Conservation (phyloP, 2,797 vertebrate genomes). For the Lateolabrax maculatus region DNA sequence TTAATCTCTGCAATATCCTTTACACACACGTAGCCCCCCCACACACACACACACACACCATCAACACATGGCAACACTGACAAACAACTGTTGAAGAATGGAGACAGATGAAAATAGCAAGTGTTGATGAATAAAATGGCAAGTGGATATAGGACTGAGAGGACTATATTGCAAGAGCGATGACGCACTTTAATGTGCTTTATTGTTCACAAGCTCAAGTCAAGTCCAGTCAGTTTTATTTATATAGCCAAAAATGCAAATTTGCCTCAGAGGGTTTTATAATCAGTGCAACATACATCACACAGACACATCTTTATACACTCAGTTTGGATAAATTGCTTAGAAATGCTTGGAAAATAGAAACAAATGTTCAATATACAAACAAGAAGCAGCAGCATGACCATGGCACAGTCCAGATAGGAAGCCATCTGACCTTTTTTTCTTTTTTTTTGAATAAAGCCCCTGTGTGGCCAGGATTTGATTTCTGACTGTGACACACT, state of each 20-base stretch:
- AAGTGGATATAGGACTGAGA: slow-evolving; percentile 11
- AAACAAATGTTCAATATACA: not conserved
- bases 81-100: slow-evolving; percentile 8
- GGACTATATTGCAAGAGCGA: slow-evolving; percentile 4
- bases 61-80: slow-evolving; percentile 1
- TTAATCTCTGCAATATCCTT: slow-evolving; percentile 19
- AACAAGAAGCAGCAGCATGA: slow-evolving; percentile 10
- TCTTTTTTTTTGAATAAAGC: slow-evolving; percentile 26
- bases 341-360: not conserved
- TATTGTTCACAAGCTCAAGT: slow-evolving; percentile 1
- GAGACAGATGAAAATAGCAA: slow-evolving; percentile 38
- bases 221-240: not conserved
- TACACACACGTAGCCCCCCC: not conserved
- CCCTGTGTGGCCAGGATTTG: slow-evolving; percentile 16
- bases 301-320: not conserved
- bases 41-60: not conserved
- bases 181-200: slow-evolving; percentile 23
- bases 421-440: slow-evolving; percentile 15
- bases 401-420: not conserved
- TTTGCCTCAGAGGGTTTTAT: not conserved
- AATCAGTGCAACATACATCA: not conserved
- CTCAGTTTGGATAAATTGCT: slow-evolving; percentile 9
- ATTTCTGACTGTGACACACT: slow-evolving; percentile 4
- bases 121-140: slow-evolving; percentile 38
- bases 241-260: not conserved